Evolutionary conservation across 2,113 vertebrate genomes (phyloP).

Genomic region (Python bivittatus): DNA sequence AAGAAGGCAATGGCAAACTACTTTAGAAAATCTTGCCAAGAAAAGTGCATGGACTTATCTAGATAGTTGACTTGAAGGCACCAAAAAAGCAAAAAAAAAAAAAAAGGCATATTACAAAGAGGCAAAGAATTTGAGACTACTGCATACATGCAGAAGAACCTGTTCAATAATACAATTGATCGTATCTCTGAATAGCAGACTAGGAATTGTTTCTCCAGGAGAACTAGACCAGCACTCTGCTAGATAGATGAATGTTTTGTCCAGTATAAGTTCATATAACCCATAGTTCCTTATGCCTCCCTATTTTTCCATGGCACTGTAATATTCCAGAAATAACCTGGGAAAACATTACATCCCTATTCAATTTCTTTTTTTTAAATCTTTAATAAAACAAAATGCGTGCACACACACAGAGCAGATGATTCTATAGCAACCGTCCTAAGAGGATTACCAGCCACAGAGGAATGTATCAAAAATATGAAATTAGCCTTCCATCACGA

Average conservation of each 20-base stretch:
- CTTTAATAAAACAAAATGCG: constrained; percentile 33
- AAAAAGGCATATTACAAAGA: not conserved
- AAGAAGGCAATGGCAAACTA: not conserved
- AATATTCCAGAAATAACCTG: not conserved
- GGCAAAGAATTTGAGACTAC: not conserved
- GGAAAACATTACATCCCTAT: not conserved
- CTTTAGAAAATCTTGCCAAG: not conserved
- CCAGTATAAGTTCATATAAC: not conserved
- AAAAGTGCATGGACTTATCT: not conserved
- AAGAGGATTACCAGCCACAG: constrained; percentile 34
- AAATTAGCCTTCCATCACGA: constrained; percentile 43
- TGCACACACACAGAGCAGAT: not conserved
- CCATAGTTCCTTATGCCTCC: not conserved
- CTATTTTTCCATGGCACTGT: not conserved
- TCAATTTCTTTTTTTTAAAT: constrained; percentile 11
- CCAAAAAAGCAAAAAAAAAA: too few relatives aligned
- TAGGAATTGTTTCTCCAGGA: not conserved
- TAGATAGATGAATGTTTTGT: not conserved
- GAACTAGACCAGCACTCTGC: not conserved
- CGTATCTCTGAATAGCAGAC: not conserved
- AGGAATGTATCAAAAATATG: constrained; percentile 40
- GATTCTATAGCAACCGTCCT: constrained; percentile 30
- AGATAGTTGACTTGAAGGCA: not conserved
- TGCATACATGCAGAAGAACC: not conserved
- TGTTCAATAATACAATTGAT: not conserved